These are phyloP conservation scores for Agrotis puta DNA, from an alignment of 2,888 invertebrate genomes.

Conservation along the genomic window DNA sequence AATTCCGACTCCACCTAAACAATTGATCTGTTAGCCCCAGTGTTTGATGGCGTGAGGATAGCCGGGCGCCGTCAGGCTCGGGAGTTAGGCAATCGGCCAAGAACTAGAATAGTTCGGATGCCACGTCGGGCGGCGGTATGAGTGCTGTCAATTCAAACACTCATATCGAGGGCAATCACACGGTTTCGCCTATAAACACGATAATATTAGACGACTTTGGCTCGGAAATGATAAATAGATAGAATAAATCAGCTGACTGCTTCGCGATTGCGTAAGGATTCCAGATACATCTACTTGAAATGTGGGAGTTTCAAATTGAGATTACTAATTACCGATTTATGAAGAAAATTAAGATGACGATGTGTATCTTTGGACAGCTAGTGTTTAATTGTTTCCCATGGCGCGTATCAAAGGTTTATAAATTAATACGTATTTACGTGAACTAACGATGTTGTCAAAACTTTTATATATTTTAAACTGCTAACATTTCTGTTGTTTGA, in stretches of 20 bases:
- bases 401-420: too few species aligned
- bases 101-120: conserved; percentile 86
- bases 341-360: background rate
- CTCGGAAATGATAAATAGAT: conserved; percentile 54
- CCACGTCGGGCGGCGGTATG: conserved; percentile 68
- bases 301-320: conserved; percentile 8
- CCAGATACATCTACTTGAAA: conserved; percentile 26
- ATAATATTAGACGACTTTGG: conserved; percentile 58
- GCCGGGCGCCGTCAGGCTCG: conserved; percentile 69
- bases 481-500: conserved; percentile 4
- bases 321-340: conserved; percentile 19
- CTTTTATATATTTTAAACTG: conserved; percentile 19
- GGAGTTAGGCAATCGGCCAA: conserved; percentile 82
- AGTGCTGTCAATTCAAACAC: conserved; percentile 78
- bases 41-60: conserved; percentile 56
- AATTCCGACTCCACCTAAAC: conserved; percentile 40
- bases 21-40: conserved; percentile 57
- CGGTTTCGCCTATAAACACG: conserved; percentile 61
- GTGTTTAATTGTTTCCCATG: too few species aligned
- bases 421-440: conserved; percentile 11
- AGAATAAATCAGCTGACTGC: conserved; percentile 55
- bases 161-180: conserved; percentile 79
- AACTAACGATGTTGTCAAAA: conserved; percentile 16
- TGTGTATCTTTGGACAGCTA: too few species aligned
- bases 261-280: conserved; percentile 40